phyloP scores from a whole-genome alignment of 2,888 invertebrate species.

The Phengaris alcon region DNA sequence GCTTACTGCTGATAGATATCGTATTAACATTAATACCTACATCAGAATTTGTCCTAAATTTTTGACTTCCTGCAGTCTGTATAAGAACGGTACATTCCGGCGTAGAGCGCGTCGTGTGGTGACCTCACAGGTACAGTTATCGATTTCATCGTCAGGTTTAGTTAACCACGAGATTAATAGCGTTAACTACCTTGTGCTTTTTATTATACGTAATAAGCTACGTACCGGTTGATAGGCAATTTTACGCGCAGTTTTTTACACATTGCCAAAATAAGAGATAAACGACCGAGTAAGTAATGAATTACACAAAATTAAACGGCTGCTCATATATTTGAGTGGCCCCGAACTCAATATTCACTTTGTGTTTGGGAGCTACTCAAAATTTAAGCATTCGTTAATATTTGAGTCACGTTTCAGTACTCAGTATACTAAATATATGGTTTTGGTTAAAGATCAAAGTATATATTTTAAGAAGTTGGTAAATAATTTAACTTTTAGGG shows the following conservation, averaged over 20 bases:
- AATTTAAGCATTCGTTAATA: too few species aligned
- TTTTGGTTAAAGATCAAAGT: background rate
- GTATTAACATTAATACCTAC: too few species aligned
- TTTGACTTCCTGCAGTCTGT: too few species aligned
- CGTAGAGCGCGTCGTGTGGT: background rate
- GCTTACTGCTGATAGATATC: too few species aligned
- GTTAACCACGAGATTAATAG: slow-evolving; percentile 25
- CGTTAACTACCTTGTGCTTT: slow-evolving; percentile 10
- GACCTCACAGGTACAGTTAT: slow-evolving; percentile 13
- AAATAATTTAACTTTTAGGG: background rate
- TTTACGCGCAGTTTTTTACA: background rate
- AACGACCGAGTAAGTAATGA: too few species aligned
- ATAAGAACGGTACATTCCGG: background rate
- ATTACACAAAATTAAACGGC: too few species aligned
- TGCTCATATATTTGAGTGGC: too few species aligned
- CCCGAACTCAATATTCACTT: too few species aligned
- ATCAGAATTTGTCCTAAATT: background rate
- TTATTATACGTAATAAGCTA: background rate
- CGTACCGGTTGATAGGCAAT: slow-evolving; percentile 3
- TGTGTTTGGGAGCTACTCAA: too few species aligned
- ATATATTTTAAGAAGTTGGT: background rate
- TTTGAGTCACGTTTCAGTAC: too few species aligned
- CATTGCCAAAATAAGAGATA: too few species aligned
- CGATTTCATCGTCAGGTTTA: slow-evolving; percentile 24
- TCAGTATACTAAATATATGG: too few species aligned